These are phyloP conservation scores for Saturnia japonica DNA, from an alignment of 2,888 invertebrate species.

Conservation along the genomic window DNA sequence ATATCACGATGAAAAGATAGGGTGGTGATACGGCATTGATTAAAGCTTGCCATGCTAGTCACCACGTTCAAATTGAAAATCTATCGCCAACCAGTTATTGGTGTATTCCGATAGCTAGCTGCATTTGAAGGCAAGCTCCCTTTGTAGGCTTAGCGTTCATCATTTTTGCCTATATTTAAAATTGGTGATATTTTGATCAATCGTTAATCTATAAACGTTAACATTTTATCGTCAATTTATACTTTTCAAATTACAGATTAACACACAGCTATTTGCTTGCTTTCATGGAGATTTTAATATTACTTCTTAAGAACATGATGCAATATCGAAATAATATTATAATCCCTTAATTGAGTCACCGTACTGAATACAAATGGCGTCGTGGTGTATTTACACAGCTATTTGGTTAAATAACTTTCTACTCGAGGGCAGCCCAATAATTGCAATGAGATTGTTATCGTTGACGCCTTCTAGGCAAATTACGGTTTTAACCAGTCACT, in stretches of 20 bases:
- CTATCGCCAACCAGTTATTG: background rate
- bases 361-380: constrained; percentile 18
- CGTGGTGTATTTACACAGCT: constrained; percentile 59
- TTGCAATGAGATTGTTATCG: constrained; percentile 70
- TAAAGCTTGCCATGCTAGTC: no score
- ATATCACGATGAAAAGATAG: background rate
- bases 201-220: background rate
- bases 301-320: background rate
- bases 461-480: constrained; percentile 59
- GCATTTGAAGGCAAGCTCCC: background rate
- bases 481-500: constrained; percentile 55
- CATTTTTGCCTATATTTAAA: no score
- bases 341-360: background rate
- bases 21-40: background rate
- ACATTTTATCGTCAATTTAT: background rate
- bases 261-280: no score
- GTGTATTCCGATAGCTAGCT: background rate
- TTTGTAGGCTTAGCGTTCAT: background rate
- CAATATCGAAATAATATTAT: background rate
- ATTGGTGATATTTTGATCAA: background rate
- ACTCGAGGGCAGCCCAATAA: constrained; percentile 62
- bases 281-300: no score
- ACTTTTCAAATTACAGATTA: background rate
- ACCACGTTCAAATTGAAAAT: no score
- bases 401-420: constrained; percentile 63